These are phyloP conservation scores for Pyrocephalus nanus DNA, from an alignment of 2,797 vertebrate genomes.

Conservation along the genomic window DNA sequence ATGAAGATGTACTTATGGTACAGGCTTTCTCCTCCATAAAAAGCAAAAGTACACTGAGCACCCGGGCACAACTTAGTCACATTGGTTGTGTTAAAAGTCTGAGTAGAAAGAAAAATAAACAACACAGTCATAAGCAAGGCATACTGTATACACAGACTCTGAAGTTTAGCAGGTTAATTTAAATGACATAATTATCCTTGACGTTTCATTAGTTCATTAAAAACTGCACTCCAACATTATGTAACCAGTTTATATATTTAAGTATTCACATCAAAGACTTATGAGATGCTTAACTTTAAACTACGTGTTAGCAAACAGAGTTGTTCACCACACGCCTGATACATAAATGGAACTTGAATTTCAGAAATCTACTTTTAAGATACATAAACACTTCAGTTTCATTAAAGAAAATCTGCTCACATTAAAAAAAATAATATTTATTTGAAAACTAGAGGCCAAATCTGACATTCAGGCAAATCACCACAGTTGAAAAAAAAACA, in stretches of 20 bases:
- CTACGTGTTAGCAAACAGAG: not conserved
- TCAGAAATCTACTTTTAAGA: not conserved
- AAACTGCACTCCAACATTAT: not conserved
- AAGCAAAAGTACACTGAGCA: slow-evolving; percentile 90
- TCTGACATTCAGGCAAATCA: not conserved
- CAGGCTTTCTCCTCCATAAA: slow-evolving; percentile 89
- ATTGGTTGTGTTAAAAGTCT: slow-evolving; percentile 88
- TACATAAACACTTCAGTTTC: not conserved
- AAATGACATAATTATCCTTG: not conserved
- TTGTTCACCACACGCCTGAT: not conserved
- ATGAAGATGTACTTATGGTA: slow-evolving; percentile 88
- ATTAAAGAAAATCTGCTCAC: not conserved
- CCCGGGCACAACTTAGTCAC: slow-evolving; percentile 85
- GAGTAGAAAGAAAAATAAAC: slow-evolving; percentile 52
- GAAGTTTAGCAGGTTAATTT: not conserved
- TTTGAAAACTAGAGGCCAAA: not conserved
- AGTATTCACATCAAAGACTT: not conserved
- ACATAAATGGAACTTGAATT: not conserved
- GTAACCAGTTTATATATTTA: not conserved
- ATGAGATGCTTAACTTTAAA: not conserved
- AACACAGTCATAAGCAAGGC: not conserved
- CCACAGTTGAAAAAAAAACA: not conserved
- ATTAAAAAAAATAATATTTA: not conserved
- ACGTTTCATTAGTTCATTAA: not conserved
- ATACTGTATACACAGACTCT: not conserved